Base-by-base conservation (phyloP, 53 echinoderm and acorn worm species). In the Henricia sp. region DNA sequence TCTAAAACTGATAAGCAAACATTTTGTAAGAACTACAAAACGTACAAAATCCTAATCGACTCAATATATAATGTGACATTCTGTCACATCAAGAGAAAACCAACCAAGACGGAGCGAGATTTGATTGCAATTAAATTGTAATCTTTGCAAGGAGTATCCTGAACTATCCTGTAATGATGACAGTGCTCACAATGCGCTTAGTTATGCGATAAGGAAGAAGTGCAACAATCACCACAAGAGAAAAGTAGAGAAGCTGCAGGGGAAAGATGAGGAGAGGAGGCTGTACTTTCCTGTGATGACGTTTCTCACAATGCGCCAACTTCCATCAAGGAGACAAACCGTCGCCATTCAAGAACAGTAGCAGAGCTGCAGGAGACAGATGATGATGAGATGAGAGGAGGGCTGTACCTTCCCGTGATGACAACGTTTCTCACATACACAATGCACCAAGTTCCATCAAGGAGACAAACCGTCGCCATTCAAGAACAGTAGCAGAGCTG, bases 281-380 rank as follows among this genome's bases (percentile, higher is more conserved):
- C n/a, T n/a, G n/a, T n/a, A n/a, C n/a, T n/a, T n/a, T n/a, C n/a
- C n/a, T n/a, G n/a, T n/a, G n/a, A n/a, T n/a, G n/a, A n/a, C n/a
- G n/a, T n/a, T n/a, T n/a, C n/a, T n/a, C 70, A 70, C 70, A 48
- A 48, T 42, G 70, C 28, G 70, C 70, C 70, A 26, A 70, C 46
- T 48, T 70, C 70, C 70, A 70, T 70, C 70, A 70, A 70, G 70
- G 70, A 44, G 48, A 70, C 70, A 70, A 70, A 70, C 50, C 70
- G 27, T 48, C 70, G 48, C 48, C 48, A 48, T 68, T 68, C 55
- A 54, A 54, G 48, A 70, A 46, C 25, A 48, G 30, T 48, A 70
- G 70, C 70, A 70, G 70, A 48, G 46, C 48, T 46, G 28, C 70
- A 70, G 70, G 70, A 70, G 50, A 70, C 43, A 27, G 70, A 48